Conservation (phyloP, 1,140 invertebrate genomes). For the Myzus persicae region DNA sequence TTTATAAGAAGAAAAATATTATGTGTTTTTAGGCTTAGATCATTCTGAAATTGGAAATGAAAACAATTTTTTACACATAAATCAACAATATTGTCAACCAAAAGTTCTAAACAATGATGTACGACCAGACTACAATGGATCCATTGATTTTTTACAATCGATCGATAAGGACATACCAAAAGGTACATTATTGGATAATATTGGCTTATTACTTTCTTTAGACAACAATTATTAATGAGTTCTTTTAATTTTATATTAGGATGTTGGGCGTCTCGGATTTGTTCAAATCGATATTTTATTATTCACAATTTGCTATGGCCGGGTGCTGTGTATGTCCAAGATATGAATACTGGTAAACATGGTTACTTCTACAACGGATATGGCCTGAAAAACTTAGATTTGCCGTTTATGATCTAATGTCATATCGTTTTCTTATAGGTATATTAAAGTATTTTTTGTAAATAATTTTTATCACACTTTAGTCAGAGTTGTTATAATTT, state of each 20-base stretch:
- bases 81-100: background rate
- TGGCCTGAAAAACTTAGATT: slow-evolving; percentile 43
- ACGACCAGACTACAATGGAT: background rate
- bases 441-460: background rate
- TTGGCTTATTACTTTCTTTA: background rate
- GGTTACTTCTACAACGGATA: slow-evolving; percentile 47
- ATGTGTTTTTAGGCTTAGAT: slow-evolving; percentile 19
- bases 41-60: slow-evolving; percentile 15
- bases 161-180: slow-evolving; percentile 37
- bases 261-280: slow-evolving; percentile 15
- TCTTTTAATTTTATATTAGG: background rate
- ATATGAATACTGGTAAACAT: slow-evolving; percentile 29
- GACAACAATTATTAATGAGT: background rate
- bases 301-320: slow-evolving; percentile 32
- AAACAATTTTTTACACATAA: slow-evolving; percentile 16
- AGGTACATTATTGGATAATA: background rate
- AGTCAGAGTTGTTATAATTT: background rate
- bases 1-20: background rate
- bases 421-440: background rate
- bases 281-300: slow-evolving; percentile 20
- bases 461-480: background rate
- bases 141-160: slow-evolving; percentile 39
- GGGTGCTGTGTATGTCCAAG: slow-evolving; percentile 33
- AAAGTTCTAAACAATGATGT: background rate
- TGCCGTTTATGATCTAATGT: slow-evolving; percentile 42